Conservation (phyloP, 1,140 invertebrate genomes). For the Macrotrachela quadricornifera region DNA sequence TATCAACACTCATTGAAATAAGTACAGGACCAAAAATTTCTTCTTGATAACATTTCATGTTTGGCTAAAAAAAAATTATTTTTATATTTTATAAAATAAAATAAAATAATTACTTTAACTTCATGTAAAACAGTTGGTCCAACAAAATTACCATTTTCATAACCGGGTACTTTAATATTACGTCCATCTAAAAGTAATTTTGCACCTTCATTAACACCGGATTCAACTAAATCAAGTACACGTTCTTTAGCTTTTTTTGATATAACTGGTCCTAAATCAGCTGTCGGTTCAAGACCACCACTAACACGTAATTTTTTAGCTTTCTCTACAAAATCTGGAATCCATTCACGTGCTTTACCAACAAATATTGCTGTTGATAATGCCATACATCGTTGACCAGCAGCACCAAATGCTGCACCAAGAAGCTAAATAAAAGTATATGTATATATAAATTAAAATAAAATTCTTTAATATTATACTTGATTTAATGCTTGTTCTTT, state of each 20-base stretch:
- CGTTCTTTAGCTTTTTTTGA: slow-evolving; percentile 67
- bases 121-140: slow-evolving; percentile 80
- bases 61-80: slow-evolving; percentile 35
- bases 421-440: slow-evolving; percentile 21
- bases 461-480: slow-evolving; percentile 8
- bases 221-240: slow-evolving; percentile 63
- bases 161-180: slow-evolving; percentile 53
- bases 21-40: slow-evolving; percentile 98
- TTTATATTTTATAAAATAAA: too few species aligned
- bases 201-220: slow-evolving; percentile 67
- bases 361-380: slow-evolving; percentile 89
- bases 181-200: slow-evolving; percentile 69
- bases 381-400: slow-evolving; percentile 87
- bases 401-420: slow-evolving; percentile 79
- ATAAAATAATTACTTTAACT: slow-evolving; percentile 40
- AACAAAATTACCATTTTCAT: slow-evolving; percentile 90
- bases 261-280: slow-evolving; percentile 94
- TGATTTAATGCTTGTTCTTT: slow-evolving; percentile 77
- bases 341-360: slow-evolving; percentile 75
- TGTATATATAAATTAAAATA: too few species aligned
- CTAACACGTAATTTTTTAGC: slow-evolving; percentile 76
- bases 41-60: slow-evolving; percentile 87
- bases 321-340: slow-evolving; percentile 66
- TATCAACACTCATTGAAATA: slow-evolving; percentile 54
- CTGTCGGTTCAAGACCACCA: slow-evolving; percentile 63